A percentile compares a stretch with the other conserved stretches of the same genome.
Conservation (phyloP, 2,888 invertebrate species). For the Pheosia tremula region DNA sequence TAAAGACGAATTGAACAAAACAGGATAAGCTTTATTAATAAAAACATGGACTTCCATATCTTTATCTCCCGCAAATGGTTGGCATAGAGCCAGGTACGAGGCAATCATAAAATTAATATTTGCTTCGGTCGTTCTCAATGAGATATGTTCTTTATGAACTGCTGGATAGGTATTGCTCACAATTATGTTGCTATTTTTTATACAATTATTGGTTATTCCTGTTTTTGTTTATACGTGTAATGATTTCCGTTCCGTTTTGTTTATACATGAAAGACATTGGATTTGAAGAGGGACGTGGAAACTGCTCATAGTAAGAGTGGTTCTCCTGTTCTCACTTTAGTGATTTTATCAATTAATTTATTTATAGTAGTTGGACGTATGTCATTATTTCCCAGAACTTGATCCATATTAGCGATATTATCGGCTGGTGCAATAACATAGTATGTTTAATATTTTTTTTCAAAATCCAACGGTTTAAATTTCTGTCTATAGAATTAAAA, state of each 20-base stretch:
- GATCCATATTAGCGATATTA: too few species aligned
- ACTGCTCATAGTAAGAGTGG: too few species aligned
- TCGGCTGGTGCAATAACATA: too few species aligned
- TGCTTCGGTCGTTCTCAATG: slow-evolving; percentile 26
- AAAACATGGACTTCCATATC: slow-evolving; percentile 21
- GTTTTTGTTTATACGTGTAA: neutral
- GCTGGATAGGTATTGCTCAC: neutral
- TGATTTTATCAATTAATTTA: too few species aligned
- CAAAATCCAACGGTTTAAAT: too few species aligned
- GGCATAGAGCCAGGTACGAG: slow-evolving; percentile 32
- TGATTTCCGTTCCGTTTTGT: neutral
- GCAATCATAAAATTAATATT: slow-evolving; percentile 40
- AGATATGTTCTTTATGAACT: slow-evolving; percentile 11
- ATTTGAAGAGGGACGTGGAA: too few species aligned
- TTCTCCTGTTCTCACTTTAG: too few species aligned
- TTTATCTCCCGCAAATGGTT: slow-evolving; percentile 24
- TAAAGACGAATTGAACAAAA: neutral
- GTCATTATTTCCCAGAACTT: too few species aligned
- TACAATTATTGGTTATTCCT: neutral
- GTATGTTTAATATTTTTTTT: too few species aligned
- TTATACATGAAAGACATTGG: neutral
- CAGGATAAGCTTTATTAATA: slow-evolving; percentile 6
- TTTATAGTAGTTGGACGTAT: too few species aligned
- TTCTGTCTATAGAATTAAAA: too few species aligned
- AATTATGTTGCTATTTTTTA: neutral